Evolutionary conservation across 2,888 invertebrate species (phyloP), one percentile per base, ranked within the genome.

Genomic region (Pristionchus exspectatus): DNA sequence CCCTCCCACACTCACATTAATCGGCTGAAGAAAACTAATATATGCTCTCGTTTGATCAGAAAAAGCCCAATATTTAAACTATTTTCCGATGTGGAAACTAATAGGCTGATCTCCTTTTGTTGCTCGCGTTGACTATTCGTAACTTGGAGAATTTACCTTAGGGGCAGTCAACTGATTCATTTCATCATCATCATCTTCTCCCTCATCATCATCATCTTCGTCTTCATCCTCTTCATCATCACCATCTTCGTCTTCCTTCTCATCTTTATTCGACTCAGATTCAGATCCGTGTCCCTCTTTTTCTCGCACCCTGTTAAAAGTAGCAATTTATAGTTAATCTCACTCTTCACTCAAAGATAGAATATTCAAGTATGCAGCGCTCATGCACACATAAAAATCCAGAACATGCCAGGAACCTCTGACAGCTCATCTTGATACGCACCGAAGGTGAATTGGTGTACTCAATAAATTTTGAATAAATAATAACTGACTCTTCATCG

Each of bases 1-100:
- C 44, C 77, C 77, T 21, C 77, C 77, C 5, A 92, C 69, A 10
- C 44, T n/a, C 3, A 77, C 44, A n/a, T 90, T 91, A 7, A 50
- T 38, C 12, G 50, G 50, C 88, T 88, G 50, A n/a, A 72, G 14
- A 24, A n/a, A 50, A 50, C 5, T 50, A 50, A 50, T 50, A 50
- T 10, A 10, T 12, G 12, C 10, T 50, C 44, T 38, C 44, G 44
- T 50, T 50, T 50, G 44, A 50, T 50, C 44, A 50, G 12, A 50
- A 7, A 10, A 50, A 9, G 9, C 44, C 44, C 44, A 54, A 54
- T 54, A 56, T 56, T 56, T 56, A 50, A 50, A 50, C 12, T 10
- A 0, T 50, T 50, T 10, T 50, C 44, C 9, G 3, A 9, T 50
- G 44, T 50, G 44, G 44, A 50, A 50, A 50, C 12, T 50, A 50